A percentile compares a stretch with the other conserved stretches of the same genome.
Conservation (phyloP, 2,113 vertebrate species). For the Lamprotornis superbus region DNA sequence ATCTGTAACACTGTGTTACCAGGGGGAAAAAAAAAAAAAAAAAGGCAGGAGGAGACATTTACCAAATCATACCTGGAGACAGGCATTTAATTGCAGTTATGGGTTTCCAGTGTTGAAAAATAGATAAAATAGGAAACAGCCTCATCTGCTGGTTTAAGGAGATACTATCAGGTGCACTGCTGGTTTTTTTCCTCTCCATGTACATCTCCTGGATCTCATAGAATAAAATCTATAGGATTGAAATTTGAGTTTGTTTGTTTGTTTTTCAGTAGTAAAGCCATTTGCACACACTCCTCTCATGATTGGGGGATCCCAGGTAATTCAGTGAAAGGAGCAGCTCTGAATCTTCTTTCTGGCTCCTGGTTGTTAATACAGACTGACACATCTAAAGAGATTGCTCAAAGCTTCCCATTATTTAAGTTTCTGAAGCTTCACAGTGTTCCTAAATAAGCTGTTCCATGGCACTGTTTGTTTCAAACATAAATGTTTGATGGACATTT, state of each 20-base stretch:
- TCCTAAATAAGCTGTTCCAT: background rate
- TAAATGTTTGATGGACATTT: background rate
- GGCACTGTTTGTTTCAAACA: background rate
- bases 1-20: background rate
- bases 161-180: background rate
- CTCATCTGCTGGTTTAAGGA: conserved; percentile 35
- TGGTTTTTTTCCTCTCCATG: too few relatives aligned
- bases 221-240: background rate
- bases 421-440: background rate
- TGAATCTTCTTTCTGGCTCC: background rate
- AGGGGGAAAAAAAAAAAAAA: background rate
- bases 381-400: background rate
- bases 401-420: background rate
- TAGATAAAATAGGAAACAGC: conserved; percentile 3
- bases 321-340: background rate
- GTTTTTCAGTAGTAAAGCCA: background rate
- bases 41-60: background rate
- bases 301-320: background rate
- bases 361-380: background rate
- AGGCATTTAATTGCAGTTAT: background rate
- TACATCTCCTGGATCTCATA: background rate
- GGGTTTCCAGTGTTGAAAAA: background rate
- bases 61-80: background rate
- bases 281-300: background rate
- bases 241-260: background rate